Evolutionary conservation across 2,888 invertebrate species (phyloP), one percentile per base, ranked within the genome.

Genomic region (Ariolimax columbianus): DNA sequence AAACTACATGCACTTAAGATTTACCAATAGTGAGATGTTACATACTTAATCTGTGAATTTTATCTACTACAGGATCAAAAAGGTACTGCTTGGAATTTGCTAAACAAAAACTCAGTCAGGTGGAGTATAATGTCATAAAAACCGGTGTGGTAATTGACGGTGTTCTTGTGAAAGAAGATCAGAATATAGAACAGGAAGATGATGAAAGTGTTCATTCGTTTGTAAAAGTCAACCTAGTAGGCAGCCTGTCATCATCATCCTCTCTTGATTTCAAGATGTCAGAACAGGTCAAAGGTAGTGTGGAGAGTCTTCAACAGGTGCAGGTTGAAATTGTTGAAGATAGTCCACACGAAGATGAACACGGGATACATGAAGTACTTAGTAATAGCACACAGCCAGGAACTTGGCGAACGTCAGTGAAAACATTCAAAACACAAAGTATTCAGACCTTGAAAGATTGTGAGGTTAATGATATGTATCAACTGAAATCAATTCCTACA

Each of bases 121-220:
- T 11, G 26, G 68, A 55, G 43, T 80, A 30, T 40, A 79, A 84
- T 79, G 59, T 84, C 38, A 73, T 84, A 26, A 79, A 59, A 33
- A 84, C 84, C 7, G 2, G 17, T 17, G 84, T 84, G n/a, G 23
- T 80, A 36, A 47, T 84, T 63, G 79, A 84, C 73, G 84, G 84
- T n/a, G 23, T 80, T 0, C 26, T 84, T 36, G 3, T 79, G 14
- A 79, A 43, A 23, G 77, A 83, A 47, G 68, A 33, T 26, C 47
- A 7, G 43, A 40, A 43, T 19, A 14, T 47, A 11, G 38, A 30
- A 7, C 9, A 51, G 26, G 36, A 80, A 7, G 63, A 79, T 14
- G 63, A 23, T n/a, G 38, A 63, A 43, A 63, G 63, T 43, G 79
- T 80, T 40, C 36, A 73, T 4, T 79, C 79, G 23, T 84, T 84